Conservation (phyloP, 2,888 invertebrate genomes). For the Rhopalosiphum nymphaeae region DNA sequence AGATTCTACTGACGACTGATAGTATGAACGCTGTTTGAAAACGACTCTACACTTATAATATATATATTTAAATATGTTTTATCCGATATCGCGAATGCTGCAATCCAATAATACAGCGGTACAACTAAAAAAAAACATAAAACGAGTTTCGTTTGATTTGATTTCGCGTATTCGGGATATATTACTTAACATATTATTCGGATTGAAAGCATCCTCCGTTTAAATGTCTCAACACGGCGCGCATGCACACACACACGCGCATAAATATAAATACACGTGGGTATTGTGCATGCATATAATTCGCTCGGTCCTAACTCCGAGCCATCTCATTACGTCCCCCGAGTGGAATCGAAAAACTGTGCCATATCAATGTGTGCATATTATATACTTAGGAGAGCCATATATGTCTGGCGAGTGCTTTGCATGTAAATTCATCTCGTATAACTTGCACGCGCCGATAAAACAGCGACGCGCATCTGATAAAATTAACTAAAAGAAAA, state of each 20-base stretch:
- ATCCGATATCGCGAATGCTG: background rate
- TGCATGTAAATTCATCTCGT: conserved; percentile 62
- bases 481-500: conserved; percentile 61
- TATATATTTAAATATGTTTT: background rate
- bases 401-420: conserved; percentile 32
- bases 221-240: background rate
- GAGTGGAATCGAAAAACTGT: conserved; percentile 4
- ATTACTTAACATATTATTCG: conserved; percentile 35
- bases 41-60: background rate
- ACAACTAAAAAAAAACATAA: background rate
- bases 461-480: conserved; percentile 47
- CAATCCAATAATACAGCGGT: background rate
- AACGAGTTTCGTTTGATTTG: conserved; percentile 24
- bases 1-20: background rate
- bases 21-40: background rate
- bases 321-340: conserved; percentile 35
- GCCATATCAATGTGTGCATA: background rate
- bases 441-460: conserved; percentile 51
- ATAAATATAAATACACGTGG: background rate
- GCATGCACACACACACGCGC: background rate
- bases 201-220: conserved; percentile 14
- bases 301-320: conserved; percentile 30
- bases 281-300: background rate
- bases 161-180: conserved; percentile 1
- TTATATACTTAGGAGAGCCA: background rate